Percentiles rank a stretch among this genome's conserved stretches.
These are phyloP conservation scores for Acromyrmex heyeri DNA, from an alignment of 1,140 invertebrate species.

Conservation along the genomic window DNA sequence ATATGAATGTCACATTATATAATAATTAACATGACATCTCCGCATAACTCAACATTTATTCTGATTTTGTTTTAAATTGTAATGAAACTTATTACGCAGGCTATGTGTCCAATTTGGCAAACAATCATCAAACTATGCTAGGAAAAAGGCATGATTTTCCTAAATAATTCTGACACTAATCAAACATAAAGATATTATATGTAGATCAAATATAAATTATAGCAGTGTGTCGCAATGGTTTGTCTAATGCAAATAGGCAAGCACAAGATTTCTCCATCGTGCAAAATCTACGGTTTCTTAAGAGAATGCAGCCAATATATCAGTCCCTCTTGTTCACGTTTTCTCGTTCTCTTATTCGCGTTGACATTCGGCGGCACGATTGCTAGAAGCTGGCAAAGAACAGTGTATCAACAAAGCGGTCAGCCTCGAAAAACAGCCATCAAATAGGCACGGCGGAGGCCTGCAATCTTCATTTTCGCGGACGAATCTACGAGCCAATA, in stretches of 20 bases:
- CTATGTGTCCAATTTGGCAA: neutral
- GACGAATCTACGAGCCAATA: constrained; percentile 40
- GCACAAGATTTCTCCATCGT: neutral
- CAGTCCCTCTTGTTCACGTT: constrained; percentile 1
- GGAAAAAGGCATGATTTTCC: neutral
- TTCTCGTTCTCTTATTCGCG: constrained; percentile 43
- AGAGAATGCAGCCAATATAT: constrained; percentile 25
- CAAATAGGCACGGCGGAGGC: constrained; percentile 26
- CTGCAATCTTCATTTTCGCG: constrained; percentile 37
- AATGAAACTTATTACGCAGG: neutral
- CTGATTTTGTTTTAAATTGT: neutral
- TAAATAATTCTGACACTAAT: neutral
- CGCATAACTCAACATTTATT: neutral
- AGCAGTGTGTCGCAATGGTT: neutral
- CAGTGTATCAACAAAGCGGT: constrained; percentile 57
- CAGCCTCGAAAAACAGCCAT: constrained; percentile 61
- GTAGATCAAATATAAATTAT: constrained; percentile 5
- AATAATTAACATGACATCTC: neutral
- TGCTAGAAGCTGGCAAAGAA: constrained; percentile 54
- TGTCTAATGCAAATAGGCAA: constrained; percentile 12
- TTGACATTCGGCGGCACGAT: constrained; percentile 66
- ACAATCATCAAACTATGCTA: neutral
- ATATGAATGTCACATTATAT: neutral
- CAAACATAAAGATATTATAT: neutral
- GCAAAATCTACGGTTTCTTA: constrained; percentile 29